Evolutionary conservation across 2,888 invertebrate species (phyloP), one percentile per base, ranked within the genome.

Genomic region (Lepidonotus clava): DNA sequence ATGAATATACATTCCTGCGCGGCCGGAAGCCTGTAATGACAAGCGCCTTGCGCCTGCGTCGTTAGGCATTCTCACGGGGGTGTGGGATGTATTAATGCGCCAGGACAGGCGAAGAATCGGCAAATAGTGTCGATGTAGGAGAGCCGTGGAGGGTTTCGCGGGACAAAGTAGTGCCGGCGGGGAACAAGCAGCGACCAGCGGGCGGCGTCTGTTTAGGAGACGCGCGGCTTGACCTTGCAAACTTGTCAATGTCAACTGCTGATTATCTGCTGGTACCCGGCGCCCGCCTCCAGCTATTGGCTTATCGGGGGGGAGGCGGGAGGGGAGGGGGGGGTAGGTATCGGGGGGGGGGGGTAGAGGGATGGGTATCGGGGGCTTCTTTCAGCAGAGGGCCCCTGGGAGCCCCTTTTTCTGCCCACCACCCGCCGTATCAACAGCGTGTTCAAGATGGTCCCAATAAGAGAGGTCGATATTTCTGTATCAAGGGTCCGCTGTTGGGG

Each of bases 191-290:
- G 32, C 51, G 28, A 34, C 41, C 46, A 80, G 46, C 80, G 24
- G 41, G 11, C 2, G 71, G 24, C 46, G 46, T 80, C 80, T 80
- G 80, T 80, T 80, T 80, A 80, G 41, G 80, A 80, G 80, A 80
- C 46, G 32, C n/a, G n/a, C 8, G 32, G 80, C 80, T 24, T 80
- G 80, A 80, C 80, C 80, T 80, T 80, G 46, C 80, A 80, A 80
- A 80, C 80, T 80, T 80, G 80, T 80, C 80, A 80, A 80, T 80
- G 80, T 80, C 80, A 80, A 80, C 28, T 34, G 18, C 80, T 80
- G 41, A 80, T 80, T 80, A 80, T 80, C 80, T 46, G 76, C 38
- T 21, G 11, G 21, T 24, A 28, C 80, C 46, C 11, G 32, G 80
- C 34, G 4, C 38, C 5, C 28, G n/a, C 71, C 36, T 18, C 36